phyloP scores from a whole-genome alignment of 2,888 invertebrate species.

The Mythimna pallens region DNA sequence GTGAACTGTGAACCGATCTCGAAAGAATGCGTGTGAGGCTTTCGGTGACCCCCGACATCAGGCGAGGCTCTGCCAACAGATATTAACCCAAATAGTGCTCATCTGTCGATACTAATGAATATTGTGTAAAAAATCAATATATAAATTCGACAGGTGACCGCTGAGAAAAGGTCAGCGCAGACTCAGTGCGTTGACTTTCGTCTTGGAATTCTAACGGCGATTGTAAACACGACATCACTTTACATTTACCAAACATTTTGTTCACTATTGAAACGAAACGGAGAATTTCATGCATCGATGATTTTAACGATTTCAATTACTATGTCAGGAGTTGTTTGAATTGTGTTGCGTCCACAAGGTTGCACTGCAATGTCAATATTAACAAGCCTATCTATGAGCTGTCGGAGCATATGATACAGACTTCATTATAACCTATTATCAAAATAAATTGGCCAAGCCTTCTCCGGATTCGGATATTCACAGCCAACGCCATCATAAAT shows the following conservation, averaged over 20 bases:
- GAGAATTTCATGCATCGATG: conserved; percentile 40
- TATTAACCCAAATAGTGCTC: conserved; percentile 53
- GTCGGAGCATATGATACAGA: conserved; percentile 29
- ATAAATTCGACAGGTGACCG: conserved; percentile 45
- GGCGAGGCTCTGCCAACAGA: conserved; percentile 18
- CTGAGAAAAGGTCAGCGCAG: conserved; percentile 63
- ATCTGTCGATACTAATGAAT: conserved; percentile 47
- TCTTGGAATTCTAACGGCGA: conserved; percentile 48
- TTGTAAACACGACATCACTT: conserved; percentile 55
- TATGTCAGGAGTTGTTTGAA: conserved; percentile 31
- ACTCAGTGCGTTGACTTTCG: conserved; percentile 67
- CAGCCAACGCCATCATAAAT: conserved; percentile 55
- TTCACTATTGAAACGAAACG: conserved; percentile 38
- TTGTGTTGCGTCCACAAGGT: conserved; percentile 46
- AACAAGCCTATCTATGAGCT: conserved; percentile 35
- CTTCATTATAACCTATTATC: conserved; percentile 61
- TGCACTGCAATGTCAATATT: conserved; percentile 37
- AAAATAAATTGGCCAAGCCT: conserved; percentile 49
- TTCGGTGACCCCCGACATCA: conserved; percentile 41
- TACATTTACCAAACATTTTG: conserved; percentile 42
- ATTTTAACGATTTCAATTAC: conserved; percentile 44
- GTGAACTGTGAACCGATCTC: conserved; percentile 56
- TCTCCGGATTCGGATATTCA: conserved; percentile 46
- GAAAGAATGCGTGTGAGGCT: conserved; percentile 40
- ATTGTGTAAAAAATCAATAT: conserved; percentile 56